Conservation (phyloP, 2,888 invertebrate genomes). For the Eupithecia insigniata region DNA sequence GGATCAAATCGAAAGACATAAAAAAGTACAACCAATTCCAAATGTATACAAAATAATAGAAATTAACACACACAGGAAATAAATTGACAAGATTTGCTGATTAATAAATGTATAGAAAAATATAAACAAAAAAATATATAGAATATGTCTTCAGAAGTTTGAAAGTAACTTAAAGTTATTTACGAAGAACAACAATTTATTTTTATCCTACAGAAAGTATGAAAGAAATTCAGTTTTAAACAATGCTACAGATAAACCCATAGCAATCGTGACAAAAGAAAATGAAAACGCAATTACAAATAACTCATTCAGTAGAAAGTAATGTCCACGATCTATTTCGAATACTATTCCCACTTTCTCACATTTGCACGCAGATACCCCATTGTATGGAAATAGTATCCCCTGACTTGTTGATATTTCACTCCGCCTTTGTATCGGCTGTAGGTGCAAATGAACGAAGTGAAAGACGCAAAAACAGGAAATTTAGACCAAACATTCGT, state of each 20-base stretch:
- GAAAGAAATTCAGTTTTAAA: background rate
- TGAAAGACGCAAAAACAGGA: constrained; percentile 24
- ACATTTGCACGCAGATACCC: constrained; percentile 51
- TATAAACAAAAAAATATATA: background rate
- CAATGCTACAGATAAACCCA: background rate
- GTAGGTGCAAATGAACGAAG: constrained; percentile 32
- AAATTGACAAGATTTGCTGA: background rate
- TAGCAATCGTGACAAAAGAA: constrained; percentile 29
- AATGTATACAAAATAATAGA: background rate
- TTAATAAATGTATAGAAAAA: background rate
- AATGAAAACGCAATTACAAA: constrained; percentile 34
- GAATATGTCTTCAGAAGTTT: background rate
- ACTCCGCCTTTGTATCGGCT: constrained; percentile 35
- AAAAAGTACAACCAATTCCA: background rate
- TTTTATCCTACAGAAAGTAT: background rate
- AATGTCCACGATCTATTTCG: constrained; percentile 33
- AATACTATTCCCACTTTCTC: constrained; percentile 47
- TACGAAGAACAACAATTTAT: background rate
- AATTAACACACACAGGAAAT: background rate
- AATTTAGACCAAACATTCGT: constrained; percentile 20
- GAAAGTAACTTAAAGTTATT: background rate
- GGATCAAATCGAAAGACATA: background rate
- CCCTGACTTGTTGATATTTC: constrained; percentile 43
- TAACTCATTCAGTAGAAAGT: constrained; percentile 41
- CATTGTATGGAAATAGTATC: constrained; percentile 58